Evolutionary conservation across 2,888 invertebrate species (phyloP), one percentile per base, ranked within the genome.

Genomic region (Chrysopilus asiliformis): DNA sequence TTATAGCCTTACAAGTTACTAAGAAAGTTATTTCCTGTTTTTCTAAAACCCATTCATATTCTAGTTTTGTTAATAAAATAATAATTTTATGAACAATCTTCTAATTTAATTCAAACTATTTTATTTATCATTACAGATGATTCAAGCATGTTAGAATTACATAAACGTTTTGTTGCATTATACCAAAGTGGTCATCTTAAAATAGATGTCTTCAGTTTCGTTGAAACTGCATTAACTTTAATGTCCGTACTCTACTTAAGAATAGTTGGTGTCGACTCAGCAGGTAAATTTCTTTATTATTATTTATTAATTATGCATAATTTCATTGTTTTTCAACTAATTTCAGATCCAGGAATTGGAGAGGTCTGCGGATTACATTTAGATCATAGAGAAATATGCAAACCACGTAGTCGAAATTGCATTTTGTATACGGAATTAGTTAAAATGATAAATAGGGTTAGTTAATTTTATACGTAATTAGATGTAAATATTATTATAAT

Each of bases 341-440:
- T 43, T 45, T 29, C 62, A 84, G 86, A 89, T 68, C 81, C 83
- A 1, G 83, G 82, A 10, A 70, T 83, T 38, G 89, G 87, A 2
- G 71, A 76, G 15, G 71, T 80, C 36, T 74, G 75, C 48, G 76
- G 78, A 15, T 74, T 87, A 10, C 74, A 77, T 0, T 67, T 83
- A 34, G 82, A 87, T 59, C 89, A 90, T 63, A 63, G 86, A 27
- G 81, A 84, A 58, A 82, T 87, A 41, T 89, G 89, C 64, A 90
- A 90, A 56, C 87, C 87, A 0, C 68, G 76, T 26, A 75, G 76
- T 47, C 65, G 79, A 16, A 61, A 67, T 32, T 81, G 81, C 48
- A 70, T 74, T 41, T 60, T 82, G 3, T 82, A 82, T 58, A 68
- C 67, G 31, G 76, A 79, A 55, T 62, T 82, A 24, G 66, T 74